Conservation (phyloP, 1,140 invertebrate species). For the Pseudomyrmex sp. region DNA sequence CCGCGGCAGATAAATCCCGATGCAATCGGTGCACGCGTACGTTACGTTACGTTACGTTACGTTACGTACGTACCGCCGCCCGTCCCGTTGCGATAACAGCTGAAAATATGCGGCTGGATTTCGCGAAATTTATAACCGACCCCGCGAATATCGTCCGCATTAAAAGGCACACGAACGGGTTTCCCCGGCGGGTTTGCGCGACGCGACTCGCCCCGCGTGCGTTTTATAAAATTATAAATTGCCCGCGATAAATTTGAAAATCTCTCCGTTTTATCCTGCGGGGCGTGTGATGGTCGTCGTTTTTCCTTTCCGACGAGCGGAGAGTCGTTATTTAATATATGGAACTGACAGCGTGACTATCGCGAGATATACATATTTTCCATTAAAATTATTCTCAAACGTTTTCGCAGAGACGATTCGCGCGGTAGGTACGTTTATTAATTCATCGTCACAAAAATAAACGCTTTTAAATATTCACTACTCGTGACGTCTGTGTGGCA, state of each 20-base stretch:
- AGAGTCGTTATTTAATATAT: not conserved
- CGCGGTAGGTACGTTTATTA: not conserved
- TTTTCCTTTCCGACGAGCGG: not conserved
- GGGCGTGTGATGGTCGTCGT: not conserved
- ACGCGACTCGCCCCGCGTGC: not conserved
- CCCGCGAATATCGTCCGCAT: slow-evolving; percentile 40
- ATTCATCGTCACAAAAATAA: slow-evolving; percentile 10
- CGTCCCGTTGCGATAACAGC: slow-evolving; percentile 43
- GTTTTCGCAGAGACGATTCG: not conserved
- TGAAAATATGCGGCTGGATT: slow-evolving; percentile 64
- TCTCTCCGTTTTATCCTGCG: slow-evolving; percentile 16
- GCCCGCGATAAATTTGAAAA: slow-evolving; percentile 50
- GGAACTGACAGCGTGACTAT: not conserved
- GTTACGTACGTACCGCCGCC: slow-evolving; percentile 2
- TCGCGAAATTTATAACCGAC: slow-evolving; percentile 59
- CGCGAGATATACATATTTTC: not conserved
- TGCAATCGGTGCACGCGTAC: slow-evolving; percentile 59
- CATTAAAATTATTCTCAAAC: slow-evolving; percentile 22
- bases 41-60: slow-evolving; percentile 26
- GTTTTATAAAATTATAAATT: slow-evolving; percentile 58
- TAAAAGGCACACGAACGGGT: slow-evolving; percentile 7
- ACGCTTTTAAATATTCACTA: slow-evolving; percentile 46
- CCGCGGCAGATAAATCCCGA: slow-evolving; percentile 66
- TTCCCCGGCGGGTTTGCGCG: not conserved
- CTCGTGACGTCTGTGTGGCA: not conserved